Evolutionary conservation across 1,140 invertebrate genomes (phyloP).

Genomic region (Drosophila nigromelanica): DNA sequence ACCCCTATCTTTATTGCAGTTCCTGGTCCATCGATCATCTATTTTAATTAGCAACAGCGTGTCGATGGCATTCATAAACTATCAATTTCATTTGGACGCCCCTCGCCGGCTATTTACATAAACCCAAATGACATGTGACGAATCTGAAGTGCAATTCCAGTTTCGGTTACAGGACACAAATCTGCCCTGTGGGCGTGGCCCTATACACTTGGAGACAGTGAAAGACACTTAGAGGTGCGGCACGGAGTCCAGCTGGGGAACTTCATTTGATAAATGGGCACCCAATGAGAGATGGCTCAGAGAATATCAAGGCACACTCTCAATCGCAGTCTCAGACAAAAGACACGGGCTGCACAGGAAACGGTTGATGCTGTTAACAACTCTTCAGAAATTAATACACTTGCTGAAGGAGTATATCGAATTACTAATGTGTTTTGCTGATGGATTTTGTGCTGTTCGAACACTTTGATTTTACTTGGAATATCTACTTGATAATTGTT

Average conservation of each 20-base stretch:
- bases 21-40: constrained; percentile 72
- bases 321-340: constrained; percentile 14
- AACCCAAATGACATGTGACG: constrained; percentile 69
- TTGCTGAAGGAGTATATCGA: neutral
- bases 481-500: too few relatives aligned
- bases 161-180: constrained; percentile 30
- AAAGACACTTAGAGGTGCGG: constrained; percentile 55
- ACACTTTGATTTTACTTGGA: too few relatives aligned
- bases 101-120: constrained; percentile 67
- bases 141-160: constrained; percentile 69
- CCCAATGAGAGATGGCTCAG: constrained; percentile 31
- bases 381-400: constrained; percentile 16
- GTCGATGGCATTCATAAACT: constrained; percentile 80
- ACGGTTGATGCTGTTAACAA: constrained; percentile 22
- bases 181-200: constrained; percentile 51
- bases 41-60: constrained; percentile 82
- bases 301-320: constrained; percentile 16
- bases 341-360: constrained; percentile 34
- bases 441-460: too few relatives aligned
- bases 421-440: neutral
- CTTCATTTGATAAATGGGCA: constrained; percentile 75
- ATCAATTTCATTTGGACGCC: constrained; percentile 75
- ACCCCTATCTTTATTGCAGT: neutral
- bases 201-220: constrained; percentile 29
- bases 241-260: constrained; percentile 55